Percentiles rank a stretch among this genome's conserved stretches.
Evolutionary conservation across 1,140 invertebrate genomes (phyloP).

Genomic region (Magallana angulata): DNA sequence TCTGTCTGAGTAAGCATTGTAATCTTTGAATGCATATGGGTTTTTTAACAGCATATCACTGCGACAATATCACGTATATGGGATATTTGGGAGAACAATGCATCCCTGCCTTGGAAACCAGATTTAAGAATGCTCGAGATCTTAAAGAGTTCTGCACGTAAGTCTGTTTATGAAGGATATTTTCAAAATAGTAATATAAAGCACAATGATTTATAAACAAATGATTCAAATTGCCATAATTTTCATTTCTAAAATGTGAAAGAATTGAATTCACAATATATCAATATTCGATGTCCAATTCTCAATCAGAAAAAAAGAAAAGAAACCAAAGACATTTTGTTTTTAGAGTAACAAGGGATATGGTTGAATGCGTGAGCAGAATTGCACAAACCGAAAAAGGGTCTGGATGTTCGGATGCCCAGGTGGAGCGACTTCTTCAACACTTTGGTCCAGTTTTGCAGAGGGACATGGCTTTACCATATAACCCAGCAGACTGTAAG

Average conservation of each 20-base stretch:
- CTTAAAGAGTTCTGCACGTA: background rate
- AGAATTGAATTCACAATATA: too few relatives aligned
- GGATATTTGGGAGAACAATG: background rate
- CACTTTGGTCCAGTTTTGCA: background rate
- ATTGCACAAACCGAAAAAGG: background rate
- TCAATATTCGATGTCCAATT: too few relatives aligned
- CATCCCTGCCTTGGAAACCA: background rate
- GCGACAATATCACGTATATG: background rate
- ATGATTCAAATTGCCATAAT: too few relatives aligned
- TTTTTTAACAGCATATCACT: background rate
- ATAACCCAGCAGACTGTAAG: background rate
- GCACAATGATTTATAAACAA: too few relatives aligned
- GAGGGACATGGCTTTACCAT: background rate
- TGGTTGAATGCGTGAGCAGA: constrained; percentile 1
- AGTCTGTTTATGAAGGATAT: background rate
- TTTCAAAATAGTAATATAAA: too few relatives aligned
- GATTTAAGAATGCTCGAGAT: background rate
- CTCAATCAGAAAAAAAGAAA: too few relatives aligned
- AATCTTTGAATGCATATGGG: too few relatives aligned
- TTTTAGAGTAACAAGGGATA: background rate
- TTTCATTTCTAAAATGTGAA: too few relatives aligned
- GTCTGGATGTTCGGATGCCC: background rate
- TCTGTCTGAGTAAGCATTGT: too few relatives aligned
- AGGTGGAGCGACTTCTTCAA: background rate
- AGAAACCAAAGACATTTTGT: too few relatives aligned